These are phyloP conservation scores for Pterocles gutturalis DNA, from an alignment of 2,113 vertebrate species.

Conservation along the genomic window DNA sequence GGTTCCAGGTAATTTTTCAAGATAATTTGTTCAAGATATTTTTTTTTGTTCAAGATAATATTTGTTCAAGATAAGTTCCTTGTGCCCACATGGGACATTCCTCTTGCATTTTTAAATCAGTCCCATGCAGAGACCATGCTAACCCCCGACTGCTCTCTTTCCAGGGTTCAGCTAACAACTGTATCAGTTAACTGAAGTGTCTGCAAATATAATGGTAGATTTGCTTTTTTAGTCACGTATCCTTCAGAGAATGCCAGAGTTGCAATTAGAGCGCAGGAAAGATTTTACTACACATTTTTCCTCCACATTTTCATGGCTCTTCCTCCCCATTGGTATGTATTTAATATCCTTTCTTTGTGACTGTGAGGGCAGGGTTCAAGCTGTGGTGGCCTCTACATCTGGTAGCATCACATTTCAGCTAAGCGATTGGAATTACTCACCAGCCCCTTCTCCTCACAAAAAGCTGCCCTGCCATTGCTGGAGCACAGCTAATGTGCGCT, in stretches of 20 bases:
- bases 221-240: constrained; percentile 64
- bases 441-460: constrained; percentile 10
- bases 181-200: not conserved
- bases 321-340: constrained; percentile 58
- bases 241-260: constrained; percentile 47
- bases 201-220: not conserved
- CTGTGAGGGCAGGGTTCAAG: constrained; percentile 46
- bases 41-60: not conserved
- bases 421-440: not conserved
- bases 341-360: constrained; percentile 67
- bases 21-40: not conserved
- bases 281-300: constrained; percentile 68
- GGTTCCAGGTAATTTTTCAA: not conserved
- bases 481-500: not conserved
- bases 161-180: constrained; percentile 22
- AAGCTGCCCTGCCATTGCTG: not conserved
- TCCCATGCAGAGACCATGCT: not conserved
- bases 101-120: not conserved
- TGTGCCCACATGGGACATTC: not conserved
- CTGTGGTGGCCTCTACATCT: constrained; percentile 49
- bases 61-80: not conserved
- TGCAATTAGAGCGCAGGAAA: constrained; percentile 69
- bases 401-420: constrained; percentile 43
- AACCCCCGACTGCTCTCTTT: not conserved
- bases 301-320: constrained; percentile 57